Evolutionary conservation across 2,888 invertebrate species (phyloP).

Genomic region (Himalopsyche japonica): DNA sequence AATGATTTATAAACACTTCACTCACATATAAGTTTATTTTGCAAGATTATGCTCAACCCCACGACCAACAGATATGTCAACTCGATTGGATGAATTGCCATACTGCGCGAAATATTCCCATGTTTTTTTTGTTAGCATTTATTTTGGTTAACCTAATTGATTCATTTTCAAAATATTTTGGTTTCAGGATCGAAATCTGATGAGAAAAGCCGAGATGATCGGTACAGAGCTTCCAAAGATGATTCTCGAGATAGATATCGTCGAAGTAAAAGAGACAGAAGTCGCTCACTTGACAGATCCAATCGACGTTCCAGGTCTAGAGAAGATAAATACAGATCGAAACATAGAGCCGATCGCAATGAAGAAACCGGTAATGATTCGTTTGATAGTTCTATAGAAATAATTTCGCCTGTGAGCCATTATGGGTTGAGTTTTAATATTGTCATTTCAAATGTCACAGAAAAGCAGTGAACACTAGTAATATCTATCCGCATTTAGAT

Average conservation of each 20-base stretch:
- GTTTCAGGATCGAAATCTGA: conserved; percentile 70
- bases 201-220: conserved; percentile 50
- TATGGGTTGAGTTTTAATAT: neutral
- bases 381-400: neutral
- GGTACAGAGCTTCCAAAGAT: conserved; percentile 50
- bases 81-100: conserved; percentile 11
- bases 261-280: conserved; percentile 42
- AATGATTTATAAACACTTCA: neutral
- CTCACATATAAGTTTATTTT: neutral
- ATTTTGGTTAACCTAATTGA: neutral
- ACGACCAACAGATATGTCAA: neutral
- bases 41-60: neutral
- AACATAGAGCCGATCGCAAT: conserved; percentile 17
- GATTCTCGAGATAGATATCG: conserved; percentile 42
- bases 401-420: neutral
- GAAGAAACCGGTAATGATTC: conserved; percentile 13
- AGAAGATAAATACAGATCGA: conserved; percentile 45
- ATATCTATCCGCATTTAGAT: neutral
- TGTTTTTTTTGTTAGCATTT: neutral
- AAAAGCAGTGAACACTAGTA: neutral
- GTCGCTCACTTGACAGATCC: conserved; percentile 27
- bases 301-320: conserved; percentile 45
- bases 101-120: conserved; percentile 21
- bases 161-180: conserved; percentile 46
- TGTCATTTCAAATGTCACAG: neutral